Conservation (phyloP, 1,140 invertebrate genomes). For the Anadara kagoshimensis region DNA sequence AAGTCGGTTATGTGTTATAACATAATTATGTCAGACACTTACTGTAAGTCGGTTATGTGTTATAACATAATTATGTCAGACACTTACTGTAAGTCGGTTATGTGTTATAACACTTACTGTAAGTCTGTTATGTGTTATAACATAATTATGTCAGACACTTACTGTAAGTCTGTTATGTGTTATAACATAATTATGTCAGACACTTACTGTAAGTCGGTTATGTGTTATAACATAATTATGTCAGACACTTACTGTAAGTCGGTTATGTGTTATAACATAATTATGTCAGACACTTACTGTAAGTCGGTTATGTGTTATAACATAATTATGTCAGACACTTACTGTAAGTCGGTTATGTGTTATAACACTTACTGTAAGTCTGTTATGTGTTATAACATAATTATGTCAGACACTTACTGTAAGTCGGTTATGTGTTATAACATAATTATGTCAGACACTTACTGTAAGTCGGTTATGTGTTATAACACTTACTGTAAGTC, state of each 20-base stretch:
- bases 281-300: slow-evolving; percentile 16
- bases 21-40: background rate
- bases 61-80: slow-evolving; percentile 3
- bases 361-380: slow-evolving; percentile 20
- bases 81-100: too few species aligned
- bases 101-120: slow-evolving; percentile 16
- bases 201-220: slow-evolving; percentile 32
- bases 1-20: background rate
- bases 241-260: too few species aligned
- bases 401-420: background rate
- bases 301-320: too few species aligned
- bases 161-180: background rate
- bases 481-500: background rate
- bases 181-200: background rate
- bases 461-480: too few species aligned
- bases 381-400: slow-evolving; percentile 20
- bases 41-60: slow-evolving; percentile 30
- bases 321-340: background rate
- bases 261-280: background rate
- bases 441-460: background rate
- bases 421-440: background rate
- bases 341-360: background rate
- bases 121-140: too few species aligned
- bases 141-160: background rate
- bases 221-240: slow-evolving; percentile 15